These are phyloP conservation scores for Paracyclopina nana DNA, from an alignment of 1,140 invertebrate genomes.

Conservation along the genomic window DNA sequence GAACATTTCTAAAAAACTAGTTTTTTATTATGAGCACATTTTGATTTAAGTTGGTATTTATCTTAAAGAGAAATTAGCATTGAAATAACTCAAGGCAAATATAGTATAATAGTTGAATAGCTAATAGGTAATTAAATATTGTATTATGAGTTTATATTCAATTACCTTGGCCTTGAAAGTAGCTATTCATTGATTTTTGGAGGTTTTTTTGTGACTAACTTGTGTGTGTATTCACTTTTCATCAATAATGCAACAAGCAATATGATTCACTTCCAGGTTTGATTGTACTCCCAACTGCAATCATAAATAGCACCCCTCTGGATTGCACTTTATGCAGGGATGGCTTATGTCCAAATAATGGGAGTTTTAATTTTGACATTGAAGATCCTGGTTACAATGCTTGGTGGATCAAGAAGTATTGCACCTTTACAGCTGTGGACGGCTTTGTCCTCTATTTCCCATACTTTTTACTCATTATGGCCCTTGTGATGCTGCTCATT, in stretches of 20 bases:
- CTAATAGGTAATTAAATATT: too few species aligned
- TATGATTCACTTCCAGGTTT: constrained; percentile 3
- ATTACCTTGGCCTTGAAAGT: background rate
- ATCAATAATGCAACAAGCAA: too few species aligned
- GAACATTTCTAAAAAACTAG: too few species aligned
- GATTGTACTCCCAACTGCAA: constrained; percentile 9
- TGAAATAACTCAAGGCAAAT: too few species aligned
- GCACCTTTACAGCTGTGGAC: constrained; percentile 12
- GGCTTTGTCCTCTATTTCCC: constrained; percentile 14
- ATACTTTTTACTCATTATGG: constrained; percentile 6
- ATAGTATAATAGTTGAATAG: too few species aligned
- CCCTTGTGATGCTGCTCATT: constrained; percentile 9
- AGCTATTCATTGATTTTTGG: background rate
- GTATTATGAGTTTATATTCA: too few species aligned
- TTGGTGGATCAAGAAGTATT: constrained; percentile 15
- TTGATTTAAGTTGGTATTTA: too few species aligned
- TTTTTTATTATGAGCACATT: too few species aligned
- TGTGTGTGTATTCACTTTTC: too few species aligned
- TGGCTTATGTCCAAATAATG: background rate
- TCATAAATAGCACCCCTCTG: constrained; percentile 11
- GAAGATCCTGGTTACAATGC: constrained; percentile 9
- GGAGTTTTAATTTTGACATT: background rate
- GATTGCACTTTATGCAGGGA: constrained; percentile 13
- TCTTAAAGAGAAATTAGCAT: too few species aligned
- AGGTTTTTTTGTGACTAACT: background rate